Conservation (phyloP, 2,888 invertebrate genomes). For the Agrotis puta region DNA sequence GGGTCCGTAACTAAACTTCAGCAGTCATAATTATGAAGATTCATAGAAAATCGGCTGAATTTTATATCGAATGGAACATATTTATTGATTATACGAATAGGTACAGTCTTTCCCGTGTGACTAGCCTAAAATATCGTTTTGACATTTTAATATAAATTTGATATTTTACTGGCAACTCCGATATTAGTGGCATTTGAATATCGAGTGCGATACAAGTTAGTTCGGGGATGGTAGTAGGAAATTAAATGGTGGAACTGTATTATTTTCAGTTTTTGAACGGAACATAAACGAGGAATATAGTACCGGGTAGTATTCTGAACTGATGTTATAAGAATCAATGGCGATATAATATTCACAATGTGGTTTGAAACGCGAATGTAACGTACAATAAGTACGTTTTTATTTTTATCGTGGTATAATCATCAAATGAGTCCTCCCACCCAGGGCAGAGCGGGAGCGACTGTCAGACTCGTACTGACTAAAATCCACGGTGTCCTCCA, state of each 20-base stretch:
- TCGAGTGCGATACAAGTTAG: conserved; percentile 56
- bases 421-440: too few species aligned
- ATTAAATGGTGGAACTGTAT: conserved; percentile 60
- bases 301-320: conserved; percentile 22
- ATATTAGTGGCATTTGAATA: conserved; percentile 69
- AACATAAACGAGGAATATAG: conserved; percentile 33
- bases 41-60: too few species aligned
- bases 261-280: conserved; percentile 39
- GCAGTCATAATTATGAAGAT: too few species aligned
- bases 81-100: too few species aligned
- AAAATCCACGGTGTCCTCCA: too few species aligned
- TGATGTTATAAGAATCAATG: conserved; percentile 24
- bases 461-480: too few species aligned
- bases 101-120: not conserved
- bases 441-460: too few species aligned
- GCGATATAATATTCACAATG: conserved; percentile 13
- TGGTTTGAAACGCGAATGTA: not conserved
- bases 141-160: conserved; percentile 66
- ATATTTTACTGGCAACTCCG: conserved; percentile 61
- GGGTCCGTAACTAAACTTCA: too few species aligned
- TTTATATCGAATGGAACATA: too few species aligned
- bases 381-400: too few species aligned
- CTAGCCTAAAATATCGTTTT: conserved; percentile 50
- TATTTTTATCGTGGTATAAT: too few species aligned
- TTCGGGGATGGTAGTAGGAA: conserved; percentile 60